Conservation (phyloP, 1,140 invertebrate genomes). For the Ctenoplectra terminalis region DNA sequence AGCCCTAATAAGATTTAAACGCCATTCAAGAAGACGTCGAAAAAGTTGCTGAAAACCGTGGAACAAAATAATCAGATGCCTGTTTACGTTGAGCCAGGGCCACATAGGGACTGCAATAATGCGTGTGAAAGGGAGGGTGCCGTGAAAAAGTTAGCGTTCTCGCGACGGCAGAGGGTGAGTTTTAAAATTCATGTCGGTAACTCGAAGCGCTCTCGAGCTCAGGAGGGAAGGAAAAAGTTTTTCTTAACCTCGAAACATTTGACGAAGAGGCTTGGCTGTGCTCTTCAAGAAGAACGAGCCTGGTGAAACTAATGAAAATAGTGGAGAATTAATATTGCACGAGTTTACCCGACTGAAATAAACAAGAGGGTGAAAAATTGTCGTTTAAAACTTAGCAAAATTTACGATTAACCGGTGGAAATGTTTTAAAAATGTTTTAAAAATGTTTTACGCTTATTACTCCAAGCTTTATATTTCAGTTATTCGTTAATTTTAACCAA, state of each 20-base stretch:
- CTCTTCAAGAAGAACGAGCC: not conserved
- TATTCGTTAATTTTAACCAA: too few species aligned
- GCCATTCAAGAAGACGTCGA: not conserved
- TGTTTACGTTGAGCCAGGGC: constrained; percentile 14
- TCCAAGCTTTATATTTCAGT: too few species aligned
- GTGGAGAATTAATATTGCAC: constrained; percentile 22
- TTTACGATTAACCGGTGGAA: not conserved
- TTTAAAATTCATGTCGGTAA: constrained; percentile 25
- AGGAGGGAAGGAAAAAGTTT: not conserved
- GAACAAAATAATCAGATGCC: constrained; percentile 18
- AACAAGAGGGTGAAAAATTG: not conserved
- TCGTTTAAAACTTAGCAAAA: not conserved
- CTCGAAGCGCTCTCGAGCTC: not conserved
- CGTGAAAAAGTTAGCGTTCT: constrained; percentile 4
- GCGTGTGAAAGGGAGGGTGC: constrained; percentile 6
- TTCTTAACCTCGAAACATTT: constrained; percentile 24
- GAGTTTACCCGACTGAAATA: not conserved
- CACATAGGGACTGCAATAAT: constrained; percentile 2
- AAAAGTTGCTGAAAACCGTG: not conserved
- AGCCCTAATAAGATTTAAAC: not conserved
- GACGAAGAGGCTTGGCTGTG: not conserved
- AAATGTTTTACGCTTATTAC: too few species aligned
- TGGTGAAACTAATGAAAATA: constrained; percentile 17
- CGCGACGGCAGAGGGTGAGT: not conserved
- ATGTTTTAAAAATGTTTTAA: too few species aligned